These are phyloP conservation scores for Trichomycterus rosablanca DNA, from an alignment of 2,113 vertebrate species.

Conservation along the genomic window DNA sequence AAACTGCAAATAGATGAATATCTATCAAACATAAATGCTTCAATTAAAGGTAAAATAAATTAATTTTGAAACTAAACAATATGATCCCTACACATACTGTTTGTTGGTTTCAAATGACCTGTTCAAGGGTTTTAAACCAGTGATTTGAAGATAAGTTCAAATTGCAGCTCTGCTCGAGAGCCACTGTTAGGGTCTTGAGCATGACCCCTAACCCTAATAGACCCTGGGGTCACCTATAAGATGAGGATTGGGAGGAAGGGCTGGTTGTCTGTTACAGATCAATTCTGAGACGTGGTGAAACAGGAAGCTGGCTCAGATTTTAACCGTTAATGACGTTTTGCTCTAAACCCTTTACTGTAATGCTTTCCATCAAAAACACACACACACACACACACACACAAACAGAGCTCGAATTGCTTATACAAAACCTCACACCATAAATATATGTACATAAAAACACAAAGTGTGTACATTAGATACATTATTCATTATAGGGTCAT, in stretches of 20 bases:
- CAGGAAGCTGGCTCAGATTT: constrained; percentile 31
- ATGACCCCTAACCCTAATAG: neutral
- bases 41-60: too few relatives aligned
- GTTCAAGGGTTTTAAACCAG: too few relatives aligned
- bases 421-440: too few relatives aligned
- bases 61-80: too few relatives aligned
- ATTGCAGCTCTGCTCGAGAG: neutral
- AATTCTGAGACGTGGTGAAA: constrained; percentile 38
- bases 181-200: neutral
- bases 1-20: too few relatives aligned
- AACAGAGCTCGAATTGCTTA: too few relatives aligned
- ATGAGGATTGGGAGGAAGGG: neutral
- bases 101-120: neutral
- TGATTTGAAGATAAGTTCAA: too few relatives aligned
- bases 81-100: neutral
- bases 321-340: constrained; percentile 3
- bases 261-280: constrained; percentile 28
- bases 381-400: constrained; percentile 23
- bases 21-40: too few relatives aligned
- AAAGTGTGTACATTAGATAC: too few relatives aligned
- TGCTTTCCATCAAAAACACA: neutral
- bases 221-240: neutral
- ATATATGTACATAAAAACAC: too few relatives aligned
- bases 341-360: neutral
- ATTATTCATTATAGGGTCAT: too few relatives aligned